Evolutionary conservation across 2,888 invertebrate genomes (phyloP).

Genomic region (Platycheirus albimanus): DNA sequence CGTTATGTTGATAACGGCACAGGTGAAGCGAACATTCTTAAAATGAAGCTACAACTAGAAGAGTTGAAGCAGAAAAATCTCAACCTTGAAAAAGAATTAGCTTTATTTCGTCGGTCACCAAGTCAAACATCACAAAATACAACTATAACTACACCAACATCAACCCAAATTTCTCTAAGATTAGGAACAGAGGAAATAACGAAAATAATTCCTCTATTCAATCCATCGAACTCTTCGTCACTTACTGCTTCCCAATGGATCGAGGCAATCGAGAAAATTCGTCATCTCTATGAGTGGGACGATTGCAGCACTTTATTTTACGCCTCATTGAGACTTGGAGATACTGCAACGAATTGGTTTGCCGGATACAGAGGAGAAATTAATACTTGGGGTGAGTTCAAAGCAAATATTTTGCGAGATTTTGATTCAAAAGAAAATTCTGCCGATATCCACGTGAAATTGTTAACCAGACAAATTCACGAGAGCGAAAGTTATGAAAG

Average conservation of each 20-base stretch:
- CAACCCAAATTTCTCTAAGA: neutral
- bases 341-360: conserved; percentile 24
- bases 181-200: neutral
- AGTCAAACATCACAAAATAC: neutral
- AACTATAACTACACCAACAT: neutral
- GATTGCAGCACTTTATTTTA: no score
- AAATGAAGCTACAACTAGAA: no score
- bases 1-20: no score
- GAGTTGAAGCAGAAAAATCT: no score
- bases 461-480: conserved; percentile 4
- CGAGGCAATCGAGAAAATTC: conserved; percentile 11
- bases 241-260: conserved; percentile 6
- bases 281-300: no score
- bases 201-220: neutral
- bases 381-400: conserved; percentile 6
- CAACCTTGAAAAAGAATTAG: conserved; percentile 4
- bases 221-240: neutral
- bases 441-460: no score
- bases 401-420: no score
- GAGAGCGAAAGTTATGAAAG: conserved; percentile 6
- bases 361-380: conserved; percentile 3
- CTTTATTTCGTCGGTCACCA: neutral
- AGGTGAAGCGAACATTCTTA: no score
- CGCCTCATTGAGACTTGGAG: no score
- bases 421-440: no score